Conservation (phyloP, 2,888 invertebrate species). For the Venustoraphidia nigricollis region DNA sequence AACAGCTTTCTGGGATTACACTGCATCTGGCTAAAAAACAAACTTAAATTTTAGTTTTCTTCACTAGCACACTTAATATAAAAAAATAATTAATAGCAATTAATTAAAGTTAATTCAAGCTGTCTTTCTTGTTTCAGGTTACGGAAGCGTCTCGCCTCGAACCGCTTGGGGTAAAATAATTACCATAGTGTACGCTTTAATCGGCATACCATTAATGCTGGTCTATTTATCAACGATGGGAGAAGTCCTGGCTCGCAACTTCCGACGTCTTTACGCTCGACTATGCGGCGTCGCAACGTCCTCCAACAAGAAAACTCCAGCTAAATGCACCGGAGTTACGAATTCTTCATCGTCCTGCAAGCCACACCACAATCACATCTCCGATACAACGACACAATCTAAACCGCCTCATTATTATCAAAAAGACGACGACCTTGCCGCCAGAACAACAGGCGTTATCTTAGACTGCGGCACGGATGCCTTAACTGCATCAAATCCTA, state of each 20-base stretch:
- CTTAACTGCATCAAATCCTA: constrained; percentile 17
- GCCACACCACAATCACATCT: constrained; percentile 8
- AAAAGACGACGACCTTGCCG: constrained; percentile 21
- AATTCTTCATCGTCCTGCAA: constrained; percentile 4
- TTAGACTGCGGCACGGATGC: constrained; percentile 21
- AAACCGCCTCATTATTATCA: constrained; percentile 8
- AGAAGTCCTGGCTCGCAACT: constrained; percentile 64
- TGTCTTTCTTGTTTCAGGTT: constrained; percentile 40
- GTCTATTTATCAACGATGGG: constrained; percentile 79
- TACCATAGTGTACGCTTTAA: constrained; percentile 70
- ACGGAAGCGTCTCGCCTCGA: constrained; percentile 68
- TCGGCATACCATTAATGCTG: constrained; percentile 78
- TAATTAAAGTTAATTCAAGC: neutral
- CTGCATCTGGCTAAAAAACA: no score
- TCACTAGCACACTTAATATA: no score
- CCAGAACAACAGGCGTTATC: constrained; percentile 23
- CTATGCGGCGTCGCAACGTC: constrained; percentile 23
- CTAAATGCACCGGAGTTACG: neutral
- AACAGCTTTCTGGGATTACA: no score
- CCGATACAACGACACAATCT: constrained; percentile 18
- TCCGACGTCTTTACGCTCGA: constrained; percentile 54
- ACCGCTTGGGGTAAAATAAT: constrained; percentile 67
- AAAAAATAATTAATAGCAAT: no score
- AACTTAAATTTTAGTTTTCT: no score
- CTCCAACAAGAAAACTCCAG: neutral